phyloP scores from a whole-genome alignment of 2,113 vertebrate genomes.

The Mirounga angustirostris region DNA sequence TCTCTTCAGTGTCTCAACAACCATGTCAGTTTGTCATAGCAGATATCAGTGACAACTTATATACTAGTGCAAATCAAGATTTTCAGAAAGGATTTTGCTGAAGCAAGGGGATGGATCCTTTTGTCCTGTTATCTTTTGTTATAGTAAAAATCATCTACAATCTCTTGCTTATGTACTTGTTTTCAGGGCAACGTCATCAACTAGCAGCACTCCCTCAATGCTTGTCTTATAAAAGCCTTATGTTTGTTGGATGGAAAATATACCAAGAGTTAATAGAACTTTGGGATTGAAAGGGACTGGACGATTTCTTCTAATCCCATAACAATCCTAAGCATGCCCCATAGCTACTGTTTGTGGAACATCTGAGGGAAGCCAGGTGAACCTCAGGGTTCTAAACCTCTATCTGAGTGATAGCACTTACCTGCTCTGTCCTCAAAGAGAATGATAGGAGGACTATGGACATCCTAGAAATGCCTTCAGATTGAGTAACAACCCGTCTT shows the following conservation, averaged over 20 bases:
- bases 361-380: background rate
- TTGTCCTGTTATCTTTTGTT: conserved; percentile 10
- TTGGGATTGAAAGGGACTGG: background rate
- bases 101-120: background rate
- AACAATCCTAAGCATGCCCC: background rate
- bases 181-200: background rate
- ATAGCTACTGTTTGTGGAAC: background rate
- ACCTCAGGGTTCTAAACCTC: background rate
- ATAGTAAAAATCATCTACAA: background rate
- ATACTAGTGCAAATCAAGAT: background rate
- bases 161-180: background rate
- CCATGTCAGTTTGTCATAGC: background rate
- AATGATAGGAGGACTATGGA: background rate
- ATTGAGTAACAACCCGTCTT: background rate
- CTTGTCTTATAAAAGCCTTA: background rate
- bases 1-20: background rate
- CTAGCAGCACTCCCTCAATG: background rate
- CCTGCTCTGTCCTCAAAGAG: background rate
- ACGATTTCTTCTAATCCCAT: background rate
- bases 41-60: background rate
- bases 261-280: background rate
- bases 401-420: background rate
- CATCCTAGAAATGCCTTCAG: background rate
- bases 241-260: background rate
- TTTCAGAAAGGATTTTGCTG: background rate